Percentiles rank a stretch among this genome's conserved stretches.
Evolutionary conservation across 2,888 invertebrate species (phyloP).

Genomic region (Phyto melanocephala): DNA sequence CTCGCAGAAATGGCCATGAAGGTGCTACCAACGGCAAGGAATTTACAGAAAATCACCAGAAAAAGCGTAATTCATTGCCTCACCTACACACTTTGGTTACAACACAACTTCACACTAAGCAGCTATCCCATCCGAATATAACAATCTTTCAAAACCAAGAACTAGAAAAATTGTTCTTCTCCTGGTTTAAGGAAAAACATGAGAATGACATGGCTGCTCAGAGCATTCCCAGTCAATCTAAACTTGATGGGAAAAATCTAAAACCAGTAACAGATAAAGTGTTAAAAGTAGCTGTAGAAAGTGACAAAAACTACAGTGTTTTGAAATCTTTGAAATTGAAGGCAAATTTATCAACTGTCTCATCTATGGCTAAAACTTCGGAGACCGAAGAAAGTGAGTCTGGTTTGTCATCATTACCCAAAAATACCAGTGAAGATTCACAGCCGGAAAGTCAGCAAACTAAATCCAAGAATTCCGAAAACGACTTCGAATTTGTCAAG

Average conservation of each 20-base stretch:
- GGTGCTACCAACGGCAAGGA: not conserved
- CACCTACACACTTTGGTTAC: not conserved
- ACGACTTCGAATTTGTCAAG: slow-evolving; percentile 69
- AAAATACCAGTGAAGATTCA: slow-evolving; percentile 73
- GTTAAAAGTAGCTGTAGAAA: slow-evolving; percentile 69
- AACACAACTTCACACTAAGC: slow-evolving; percentile 63
- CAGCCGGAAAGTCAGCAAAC: slow-evolving; percentile 65
- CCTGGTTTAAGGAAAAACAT: slow-evolving; percentile 73
- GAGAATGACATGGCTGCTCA: not conserved
- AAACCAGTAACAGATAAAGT: slow-evolving; percentile 69
- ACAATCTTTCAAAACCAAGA: slow-evolving; percentile 70
- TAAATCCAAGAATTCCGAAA: slow-evolving; percentile 20
- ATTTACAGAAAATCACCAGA: not conserved
- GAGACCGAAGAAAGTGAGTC: slow-evolving; percentile 73
- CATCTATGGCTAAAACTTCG: slow-evolving; percentile 68
- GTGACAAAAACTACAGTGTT: slow-evolving; percentile 18
- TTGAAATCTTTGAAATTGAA: too few species aligned
- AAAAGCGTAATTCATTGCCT: slow-evolving; percentile 5
- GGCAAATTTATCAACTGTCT: too few species aligned
- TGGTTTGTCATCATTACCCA: slow-evolving; percentile 69
- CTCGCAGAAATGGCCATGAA: not conserved
- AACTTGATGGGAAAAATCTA: slow-evolving; percentile 66
- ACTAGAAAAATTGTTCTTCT: slow-evolving; percentile 73
- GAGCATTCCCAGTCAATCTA: not conserved
- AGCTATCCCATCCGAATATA: slow-evolving; percentile 67